Percentiles rank a stretch among this genome's conserved stretches.
Conservation (phyloP, 53 echinoderm and acorn worm species). For the Echinometra lucunter region DNA sequence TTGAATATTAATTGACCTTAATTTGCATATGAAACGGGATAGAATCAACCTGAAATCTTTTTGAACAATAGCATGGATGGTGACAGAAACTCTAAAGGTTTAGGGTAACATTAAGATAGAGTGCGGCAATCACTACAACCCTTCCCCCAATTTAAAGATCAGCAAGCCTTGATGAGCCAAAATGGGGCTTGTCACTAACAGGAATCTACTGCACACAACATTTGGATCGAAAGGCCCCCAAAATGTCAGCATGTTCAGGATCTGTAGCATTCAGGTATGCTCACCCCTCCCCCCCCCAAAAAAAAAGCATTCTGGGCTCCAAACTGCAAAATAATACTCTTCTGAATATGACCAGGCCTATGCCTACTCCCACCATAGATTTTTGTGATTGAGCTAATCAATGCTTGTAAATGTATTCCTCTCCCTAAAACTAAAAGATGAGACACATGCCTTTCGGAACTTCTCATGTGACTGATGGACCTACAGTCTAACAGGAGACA, state of each 20-base stretch:
- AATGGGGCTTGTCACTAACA: not conserved
- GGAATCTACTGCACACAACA: not conserved
- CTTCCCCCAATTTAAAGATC: not conserved
- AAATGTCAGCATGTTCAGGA: no score
- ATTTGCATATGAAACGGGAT: not conserved
- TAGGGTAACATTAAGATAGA: not conserved
- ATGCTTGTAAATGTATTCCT: not conserved
- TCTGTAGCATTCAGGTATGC: no score
- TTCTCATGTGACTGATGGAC: not conserved
- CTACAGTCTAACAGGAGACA: not conserved
- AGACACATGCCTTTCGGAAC: not conserved
- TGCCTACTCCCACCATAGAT: not conserved
- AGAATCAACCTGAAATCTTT: not conserved
- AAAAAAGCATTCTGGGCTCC: not conserved
- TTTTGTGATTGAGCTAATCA: not conserved
- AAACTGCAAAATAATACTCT: not conserved
- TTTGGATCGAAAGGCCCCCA: no score
- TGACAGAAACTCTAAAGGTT: no score
- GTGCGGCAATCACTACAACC: not conserved
- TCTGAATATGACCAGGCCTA: not conserved
- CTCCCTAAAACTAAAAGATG: not conserved
- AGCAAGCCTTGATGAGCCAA: not conserved
- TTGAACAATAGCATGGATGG: not conserved
- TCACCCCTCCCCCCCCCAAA: not conserved
- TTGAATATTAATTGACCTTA: not conserved